phyloP scores from a whole-genome alignment of 1,140 invertebrate genomes.

The Drosophila equinoxialis region DNA sequence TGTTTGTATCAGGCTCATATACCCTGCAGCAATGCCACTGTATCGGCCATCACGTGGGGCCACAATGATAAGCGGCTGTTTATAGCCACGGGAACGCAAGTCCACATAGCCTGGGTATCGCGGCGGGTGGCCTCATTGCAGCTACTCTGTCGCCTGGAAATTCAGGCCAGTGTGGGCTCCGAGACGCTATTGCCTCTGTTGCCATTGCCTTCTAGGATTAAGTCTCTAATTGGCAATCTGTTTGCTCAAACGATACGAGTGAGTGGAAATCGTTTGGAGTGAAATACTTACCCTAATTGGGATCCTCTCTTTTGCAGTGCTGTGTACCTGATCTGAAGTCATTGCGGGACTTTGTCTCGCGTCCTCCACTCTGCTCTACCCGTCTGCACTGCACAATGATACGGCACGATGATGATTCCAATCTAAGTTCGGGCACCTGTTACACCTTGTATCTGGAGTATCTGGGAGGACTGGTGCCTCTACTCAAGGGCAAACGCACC shows the following conservation, averaged over 20 bases:
- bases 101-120: slow-evolving; percentile 96
- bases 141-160: slow-evolving; percentile 91
- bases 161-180: slow-evolving; percentile 86
- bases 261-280: slow-evolving; percentile 61
- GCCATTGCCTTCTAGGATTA: slow-evolving; percentile 93
- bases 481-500: slow-evolving; percentile 97
- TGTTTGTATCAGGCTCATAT: slow-evolving; percentile 90
- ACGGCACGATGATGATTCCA: slow-evolving; percentile 92
- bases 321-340: slow-evolving; percentile 95
- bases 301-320: slow-evolving; percentile 86
- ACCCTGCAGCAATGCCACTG: slow-evolving; percentile 88
- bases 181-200: slow-evolving; percentile 87
- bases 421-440: slow-evolving; percentile 88
- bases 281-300: background rate
- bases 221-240: slow-evolving; percentile 92
- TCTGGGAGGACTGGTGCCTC: slow-evolving; percentile 96
- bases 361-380: slow-evolving; percentile 92
- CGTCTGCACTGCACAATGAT: slow-evolving; percentile 98
- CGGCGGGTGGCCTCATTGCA: slow-evolving; percentile 95
- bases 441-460: slow-evolving; percentile 99
- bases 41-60: slow-evolving; percentile 98
- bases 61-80: slow-evolving; percentile 98
- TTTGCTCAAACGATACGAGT: slow-evolving; percentile 98
- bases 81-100: slow-evolving; percentile 93
- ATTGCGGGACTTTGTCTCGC: slow-evolving; percentile 95